Evolutionary conservation across 2,797 vertebrate species (phyloP).

Genomic region (Eidolon dupreanum): DNA sequence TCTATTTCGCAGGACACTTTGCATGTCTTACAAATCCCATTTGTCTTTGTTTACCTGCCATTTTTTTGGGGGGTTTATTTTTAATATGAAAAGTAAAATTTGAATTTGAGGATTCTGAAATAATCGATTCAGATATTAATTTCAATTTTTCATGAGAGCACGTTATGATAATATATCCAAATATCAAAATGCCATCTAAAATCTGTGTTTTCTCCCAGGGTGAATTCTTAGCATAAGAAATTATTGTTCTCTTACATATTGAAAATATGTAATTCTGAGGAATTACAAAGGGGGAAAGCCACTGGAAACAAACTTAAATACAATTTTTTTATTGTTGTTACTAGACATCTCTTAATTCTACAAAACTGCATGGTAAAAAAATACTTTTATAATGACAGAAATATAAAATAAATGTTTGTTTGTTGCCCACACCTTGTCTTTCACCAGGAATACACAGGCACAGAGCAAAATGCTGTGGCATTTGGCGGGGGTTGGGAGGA

Average conservation of each 20-base stretch:
- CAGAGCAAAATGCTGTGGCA: fast-evolving
- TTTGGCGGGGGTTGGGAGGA: neutral
- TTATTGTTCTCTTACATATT: neutral
- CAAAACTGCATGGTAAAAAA: neutral
- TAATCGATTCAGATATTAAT: neutral
- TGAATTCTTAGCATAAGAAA: neutral
- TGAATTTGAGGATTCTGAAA: neutral
- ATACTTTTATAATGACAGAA: neutral
- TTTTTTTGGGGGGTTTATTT: neutral
- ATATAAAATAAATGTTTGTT: neutral
- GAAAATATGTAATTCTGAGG: neutral
- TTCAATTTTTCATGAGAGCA: neutral
- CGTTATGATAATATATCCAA: neutral
- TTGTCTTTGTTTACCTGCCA: neutral
- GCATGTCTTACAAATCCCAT: neutral
- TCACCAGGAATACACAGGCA: neutral
- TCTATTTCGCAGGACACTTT: neutral
- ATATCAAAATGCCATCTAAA: neutral
- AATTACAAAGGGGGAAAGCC: neutral
- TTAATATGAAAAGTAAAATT: neutral
- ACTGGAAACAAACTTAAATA: neutral
- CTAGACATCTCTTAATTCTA: neutral
- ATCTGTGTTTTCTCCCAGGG: neutral
- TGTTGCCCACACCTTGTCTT: neutral
- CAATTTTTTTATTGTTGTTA: neutral